These are phyloP conservation scores for Martes martes DNA, from an alignment of 2,113 vertebrate genomes.

Conservation along the genomic window DNA sequence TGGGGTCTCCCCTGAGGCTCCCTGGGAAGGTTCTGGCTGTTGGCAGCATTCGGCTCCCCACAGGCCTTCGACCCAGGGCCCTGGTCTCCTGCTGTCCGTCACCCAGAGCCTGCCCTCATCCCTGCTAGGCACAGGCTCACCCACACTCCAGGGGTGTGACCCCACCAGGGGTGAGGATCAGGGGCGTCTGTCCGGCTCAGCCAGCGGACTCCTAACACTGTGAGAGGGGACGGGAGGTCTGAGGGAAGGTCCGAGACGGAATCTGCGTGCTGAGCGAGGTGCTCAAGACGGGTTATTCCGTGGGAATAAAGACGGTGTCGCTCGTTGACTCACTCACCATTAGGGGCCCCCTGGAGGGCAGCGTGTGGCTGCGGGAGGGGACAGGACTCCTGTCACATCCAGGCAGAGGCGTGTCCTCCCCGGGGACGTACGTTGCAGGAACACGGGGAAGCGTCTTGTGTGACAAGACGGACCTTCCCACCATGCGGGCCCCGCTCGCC, in stretches of 20 bases:
- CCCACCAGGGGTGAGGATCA: accelerated
- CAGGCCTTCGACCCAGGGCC: accelerated
- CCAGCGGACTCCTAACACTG: background rate
- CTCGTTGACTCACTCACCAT: accelerated
- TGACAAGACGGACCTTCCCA: accelerated
- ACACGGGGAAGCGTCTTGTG: background rate
- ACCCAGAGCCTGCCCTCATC: background rate
- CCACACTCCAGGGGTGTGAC: accelerated
- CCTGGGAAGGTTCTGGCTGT: no score
- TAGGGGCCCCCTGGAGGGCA: background rate
- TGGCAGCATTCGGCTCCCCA: accelerated
- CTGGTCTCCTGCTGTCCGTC: accelerated
- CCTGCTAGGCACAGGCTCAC: background rate
- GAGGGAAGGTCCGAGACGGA: background rate
- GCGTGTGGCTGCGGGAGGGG: background rate
- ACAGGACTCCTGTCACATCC: no score
- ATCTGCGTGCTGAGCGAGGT: accelerated
- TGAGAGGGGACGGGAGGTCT: no score
- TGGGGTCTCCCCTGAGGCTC: background rate
- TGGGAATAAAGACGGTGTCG: background rate
- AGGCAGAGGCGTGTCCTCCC: background rate
- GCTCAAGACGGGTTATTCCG: accelerated
- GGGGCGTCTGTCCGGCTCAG: accelerated
- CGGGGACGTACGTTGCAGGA: accelerated
- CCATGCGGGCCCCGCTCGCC: no score